Conservation (phyloP, 2,888 invertebrate genomes). For the Calameuta idolon region DNA sequence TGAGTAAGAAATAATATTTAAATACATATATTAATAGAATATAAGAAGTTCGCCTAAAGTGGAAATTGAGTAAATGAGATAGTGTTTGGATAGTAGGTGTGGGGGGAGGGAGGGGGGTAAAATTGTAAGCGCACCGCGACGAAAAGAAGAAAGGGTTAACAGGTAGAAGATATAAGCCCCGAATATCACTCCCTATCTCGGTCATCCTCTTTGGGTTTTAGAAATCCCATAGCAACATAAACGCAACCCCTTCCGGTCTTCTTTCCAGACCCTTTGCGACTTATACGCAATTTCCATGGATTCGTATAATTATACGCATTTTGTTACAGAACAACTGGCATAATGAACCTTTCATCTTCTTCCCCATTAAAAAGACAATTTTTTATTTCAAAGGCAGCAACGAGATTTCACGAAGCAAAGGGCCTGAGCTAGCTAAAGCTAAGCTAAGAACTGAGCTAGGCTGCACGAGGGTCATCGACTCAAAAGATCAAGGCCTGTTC, state of each 20-base stretch:
- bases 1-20: too few relatives aligned
- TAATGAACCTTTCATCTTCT: neutral
- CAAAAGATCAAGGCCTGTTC: neutral
- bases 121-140: neutral
- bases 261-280: neutral
- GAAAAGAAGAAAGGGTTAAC: neutral
- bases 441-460: neutral
- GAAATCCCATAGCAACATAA: constrained; percentile 65
- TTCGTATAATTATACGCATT: neutral
- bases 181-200: constrained; percentile 35
- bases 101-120: neutral
- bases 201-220: constrained; percentile 33
- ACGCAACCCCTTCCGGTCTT: constrained; percentile 36
- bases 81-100: neutral
- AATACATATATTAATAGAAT: neutral
- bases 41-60: neutral
- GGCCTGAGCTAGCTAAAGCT: too few relatives aligned
- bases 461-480: neutral
- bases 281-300: neutral
- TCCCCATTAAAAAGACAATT: neutral
- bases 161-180: constrained; percentile 5
- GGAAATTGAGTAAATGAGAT: neutral
- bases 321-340: neutral
- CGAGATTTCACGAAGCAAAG: neutral
- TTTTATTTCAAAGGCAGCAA: neutral